These are phyloP conservation scores for Stenopsyche tienmushanensis DNA, from an alignment of 1,140 invertebrate species.

Conservation along the genomic window DNA sequence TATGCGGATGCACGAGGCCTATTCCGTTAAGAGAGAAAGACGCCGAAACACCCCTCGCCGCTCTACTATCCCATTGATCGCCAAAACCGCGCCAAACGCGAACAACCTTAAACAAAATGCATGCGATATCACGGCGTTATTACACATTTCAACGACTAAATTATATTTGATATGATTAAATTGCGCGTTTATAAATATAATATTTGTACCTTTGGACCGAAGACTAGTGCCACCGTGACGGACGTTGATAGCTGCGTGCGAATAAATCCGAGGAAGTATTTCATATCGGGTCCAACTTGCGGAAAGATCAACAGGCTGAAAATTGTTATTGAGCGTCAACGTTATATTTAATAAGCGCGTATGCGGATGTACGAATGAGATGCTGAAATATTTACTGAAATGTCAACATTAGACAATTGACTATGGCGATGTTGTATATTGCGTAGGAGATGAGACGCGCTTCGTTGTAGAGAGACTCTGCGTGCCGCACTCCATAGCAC, in stretches of 20 bases:
- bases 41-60: constrained; percentile 76
- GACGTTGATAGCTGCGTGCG: constrained; percentile 85
- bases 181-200: neutral
- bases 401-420: constrained; percentile 86
- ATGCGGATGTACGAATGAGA: neutral
- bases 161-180: neutral
- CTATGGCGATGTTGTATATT: constrained; percentile 90
- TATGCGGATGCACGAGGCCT: constrained; percentile 58
- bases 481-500: constrained; percentile 87
- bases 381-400: constrained; percentile 76
- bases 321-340: constrained; percentile 8
- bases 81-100: constrained; percentile 79
- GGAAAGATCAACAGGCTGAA: constrained; percentile 80
- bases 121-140: neutral
- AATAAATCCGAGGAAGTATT: constrained; percentile 84
- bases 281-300: constrained; percentile 82
- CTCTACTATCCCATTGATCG: constrained; percentile 82
- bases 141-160: neutral
- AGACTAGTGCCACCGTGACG: constrained; percentile 79
- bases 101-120: constrained; percentile 59
- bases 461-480: constrained; percentile 90
- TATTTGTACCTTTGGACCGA: constrained; percentile 77
- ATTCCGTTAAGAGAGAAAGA: constrained; percentile 85
- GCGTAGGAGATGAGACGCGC: constrained; percentile 88
- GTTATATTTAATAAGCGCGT: constrained; percentile 1